Base-by-base conservation (phyloP, 2,888 invertebrate genomes). In the Pristionchus maxplancki region DNA sequence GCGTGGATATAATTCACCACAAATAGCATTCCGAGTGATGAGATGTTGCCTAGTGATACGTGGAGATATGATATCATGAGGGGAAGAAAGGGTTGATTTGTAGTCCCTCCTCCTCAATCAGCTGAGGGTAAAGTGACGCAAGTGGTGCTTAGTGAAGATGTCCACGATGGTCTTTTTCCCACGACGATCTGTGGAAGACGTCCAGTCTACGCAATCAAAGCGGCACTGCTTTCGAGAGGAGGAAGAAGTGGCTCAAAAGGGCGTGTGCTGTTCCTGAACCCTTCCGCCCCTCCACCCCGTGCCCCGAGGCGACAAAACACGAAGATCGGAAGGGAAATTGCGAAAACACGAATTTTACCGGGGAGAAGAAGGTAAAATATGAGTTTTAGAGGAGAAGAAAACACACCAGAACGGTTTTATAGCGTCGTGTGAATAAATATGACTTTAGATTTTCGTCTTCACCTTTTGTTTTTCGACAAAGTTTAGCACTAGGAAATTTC, bases 331-430 rank as follows among this genome's bases (percentile, higher is more conserved):
- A 8, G 24, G 24, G 71, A 71, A 71, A 71, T 34, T 37, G 37
- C 71, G 71, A 71, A 71, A 34, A 71, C 71, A 71, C 71, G 20
- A 37, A 71, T 71, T 71, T 71, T 71, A 31, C 34, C 71, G 37
- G 37, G 64, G 64, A 64, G 20, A 37, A 34, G 24, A 37, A 71
- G 71, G 34, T 67, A 13, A 37, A 37, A 71, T 20, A n/a, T 5
- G 24, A 58, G 58, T 58, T 58, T 58, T 58, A 24, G 9, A 58
- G 53, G n/a, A 58, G n/a, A 58, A 58, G 58, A 6, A 44, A 11
- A 11, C 71, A 71, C 8, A 71, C 37, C 0, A 71, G 37, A 15
- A 71, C 34, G 9, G 15, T 37, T 71, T 71, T 71, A 71, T 71
- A 71, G 71, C 71, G 37, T 11, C 37, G 37, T 37, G 24, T 15